Evolutionary conservation across 92 coral and sea anemone species (phyloP), one percentile per base, ranked within the genome.

Genomic region (Heliopora coerulea): DNA sequence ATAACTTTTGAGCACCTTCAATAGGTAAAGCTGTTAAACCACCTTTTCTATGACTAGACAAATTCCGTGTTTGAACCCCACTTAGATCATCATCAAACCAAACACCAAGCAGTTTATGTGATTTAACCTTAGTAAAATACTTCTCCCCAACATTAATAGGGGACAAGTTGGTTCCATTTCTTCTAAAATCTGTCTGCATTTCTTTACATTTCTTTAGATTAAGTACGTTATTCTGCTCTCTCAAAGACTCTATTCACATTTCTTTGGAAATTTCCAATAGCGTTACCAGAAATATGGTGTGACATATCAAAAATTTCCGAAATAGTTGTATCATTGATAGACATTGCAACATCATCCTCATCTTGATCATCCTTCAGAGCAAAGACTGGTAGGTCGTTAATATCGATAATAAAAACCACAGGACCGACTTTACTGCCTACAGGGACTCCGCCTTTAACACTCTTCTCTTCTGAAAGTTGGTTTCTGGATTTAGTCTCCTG

Each of bases 61-160:
- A 34, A 64, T 26, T 64, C 50, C 9, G 54, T 64, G 37, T 64
- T 64, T 14, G 72, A 33, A 8, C 49, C 8, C 72, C 72, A 64
- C 54, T 64, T 50, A 64, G 3, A 19, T 37, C 72, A 37, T 40
- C 72, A 32, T 64, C 72, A 7, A 64, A 20, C 52, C 54, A 35
- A 17, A 64, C 37, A 20, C 54, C 72, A 10, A 64, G 44, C 32
- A 64, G 44, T 64, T 64, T 41, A 26, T 64, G 19, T 10, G 72
- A 64, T 23, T 35, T 64, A 23, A 21, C 54, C 21, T 42, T 39
- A 37, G 52, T 8, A 28, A 64, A 21, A 10, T 25, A n/a, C 41
- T 40, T 2, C 33, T 41, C 73, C 33, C 56, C 73, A 21, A 44
- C 29, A 6, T 8, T 44, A 9, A 65, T 65, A 17, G 56, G 56